phyloP scores from a whole-genome alignment of 2,888 invertebrate species.

The Halocaridina rubra region DNA sequence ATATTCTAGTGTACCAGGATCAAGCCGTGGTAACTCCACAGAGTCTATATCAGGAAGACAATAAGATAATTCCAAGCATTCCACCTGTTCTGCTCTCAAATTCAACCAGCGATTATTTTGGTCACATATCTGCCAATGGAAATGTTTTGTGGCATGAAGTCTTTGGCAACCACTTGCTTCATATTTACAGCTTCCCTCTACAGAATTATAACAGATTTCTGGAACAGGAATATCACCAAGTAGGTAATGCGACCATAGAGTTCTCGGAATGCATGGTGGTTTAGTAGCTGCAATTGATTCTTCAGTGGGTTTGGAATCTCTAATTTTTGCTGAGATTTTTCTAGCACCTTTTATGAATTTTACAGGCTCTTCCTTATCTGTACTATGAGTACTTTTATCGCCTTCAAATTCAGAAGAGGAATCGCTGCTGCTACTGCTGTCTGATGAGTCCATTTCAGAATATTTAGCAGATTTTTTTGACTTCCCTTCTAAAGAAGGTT shows the following conservation, averaged over 20 bases:
- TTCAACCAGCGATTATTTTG: constrained; percentile 18
- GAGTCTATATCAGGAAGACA: constrained; percentile 25
- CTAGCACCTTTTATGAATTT: too few relatives aligned
- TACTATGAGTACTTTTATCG: neutral
- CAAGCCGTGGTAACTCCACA: constrained; percentile 28
- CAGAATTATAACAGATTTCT: constrained; percentile 52
- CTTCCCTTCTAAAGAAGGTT: neutral
- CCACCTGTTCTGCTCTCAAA: constrained; percentile 14
- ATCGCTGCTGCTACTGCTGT: neutral
- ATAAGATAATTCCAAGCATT: constrained; percentile 20
- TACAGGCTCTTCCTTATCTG: neutral
- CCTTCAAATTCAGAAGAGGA: too few relatives aligned
- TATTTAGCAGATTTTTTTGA: neutral
- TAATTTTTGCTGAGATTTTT: neutral
- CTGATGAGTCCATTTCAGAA: neutral
- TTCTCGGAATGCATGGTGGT: neutral
- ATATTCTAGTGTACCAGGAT: constrained; percentile 9
- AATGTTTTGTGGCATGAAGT: constrained; percentile 38
- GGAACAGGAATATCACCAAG: constrained; percentile 19
- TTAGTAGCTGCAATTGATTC: neutral
- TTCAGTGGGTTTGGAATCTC: neutral
- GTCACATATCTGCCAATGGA: constrained; percentile 47
- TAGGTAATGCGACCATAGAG: neutral
- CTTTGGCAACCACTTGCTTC: constrained; percentile 37
- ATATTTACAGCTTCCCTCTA: constrained; percentile 30